These are phyloP conservation scores for Mustela nigripes DNA, from an alignment of 2,113 vertebrate species.

Conservation along the genomic window DNA sequence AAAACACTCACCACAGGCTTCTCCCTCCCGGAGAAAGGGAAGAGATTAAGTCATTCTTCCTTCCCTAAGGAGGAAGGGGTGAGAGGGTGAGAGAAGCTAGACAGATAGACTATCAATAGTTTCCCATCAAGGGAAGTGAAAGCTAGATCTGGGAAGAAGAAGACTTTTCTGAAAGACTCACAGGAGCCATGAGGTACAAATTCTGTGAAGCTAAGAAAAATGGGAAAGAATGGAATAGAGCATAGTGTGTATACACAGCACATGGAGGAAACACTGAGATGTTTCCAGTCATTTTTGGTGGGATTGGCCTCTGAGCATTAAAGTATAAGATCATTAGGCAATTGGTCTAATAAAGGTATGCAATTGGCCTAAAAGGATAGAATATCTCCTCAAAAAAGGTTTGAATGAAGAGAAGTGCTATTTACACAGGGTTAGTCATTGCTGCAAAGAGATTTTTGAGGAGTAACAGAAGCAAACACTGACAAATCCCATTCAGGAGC, in stretches of 20 bases:
- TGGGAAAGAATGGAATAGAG: background rate
- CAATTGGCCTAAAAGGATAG: accelerated
- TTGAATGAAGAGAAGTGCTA: background rate
- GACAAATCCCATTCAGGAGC: background rate
- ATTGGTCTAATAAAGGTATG: background rate
- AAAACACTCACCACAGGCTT: background rate
- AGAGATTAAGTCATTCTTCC: background rate
- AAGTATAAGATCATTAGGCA: background rate
- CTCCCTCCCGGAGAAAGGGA: background rate
- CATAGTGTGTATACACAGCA: accelerated
- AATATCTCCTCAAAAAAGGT: background rate
- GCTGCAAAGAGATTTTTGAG: background rate
- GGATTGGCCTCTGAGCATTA: background rate
- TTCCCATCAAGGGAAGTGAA: background rate
- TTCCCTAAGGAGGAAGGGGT: background rate
- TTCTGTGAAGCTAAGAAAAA: background rate
- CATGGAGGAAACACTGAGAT: accelerated
- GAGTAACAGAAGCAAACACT: background rate
- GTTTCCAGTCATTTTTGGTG: background rate
- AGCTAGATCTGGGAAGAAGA: background rate
- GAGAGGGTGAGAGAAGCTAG: background rate
- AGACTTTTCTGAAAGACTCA: background rate
- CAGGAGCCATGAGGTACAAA: background rate
- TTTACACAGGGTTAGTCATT: background rate
- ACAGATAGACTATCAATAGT: background rate